A percentile compares a stretch with the other conserved stretches of the same genome.
These are phyloP conservation scores for Epinotia brunnichana DNA, from an alignment of 2,888 invertebrate species.

Conservation along the genomic window DNA sequence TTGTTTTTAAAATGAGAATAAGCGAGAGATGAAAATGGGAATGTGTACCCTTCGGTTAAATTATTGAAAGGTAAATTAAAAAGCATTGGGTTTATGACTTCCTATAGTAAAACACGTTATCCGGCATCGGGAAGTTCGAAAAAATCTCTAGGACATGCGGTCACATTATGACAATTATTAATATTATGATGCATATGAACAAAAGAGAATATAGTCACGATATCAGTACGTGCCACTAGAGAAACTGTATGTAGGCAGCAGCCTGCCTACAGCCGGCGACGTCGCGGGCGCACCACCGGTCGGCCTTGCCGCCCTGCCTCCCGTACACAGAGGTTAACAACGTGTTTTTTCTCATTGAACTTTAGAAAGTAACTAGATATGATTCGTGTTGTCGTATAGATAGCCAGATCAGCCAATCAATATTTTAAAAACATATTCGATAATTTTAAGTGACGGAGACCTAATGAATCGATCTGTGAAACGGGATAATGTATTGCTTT, in stretches of 20 bases:
- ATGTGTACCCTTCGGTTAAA: too few relatives aligned
- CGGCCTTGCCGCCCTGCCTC: slow-evolving; percentile 77
- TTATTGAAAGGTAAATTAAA: too few relatives aligned
- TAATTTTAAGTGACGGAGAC: not conserved
- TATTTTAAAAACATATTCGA: not conserved
- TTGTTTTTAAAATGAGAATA: too few relatives aligned
- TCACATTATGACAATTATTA: slow-evolving; percentile 24
- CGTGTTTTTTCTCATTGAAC: slow-evolving; percentile 77
- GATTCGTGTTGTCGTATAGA: slow-evolving; percentile 49
- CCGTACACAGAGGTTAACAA: slow-evolving; percentile 81
- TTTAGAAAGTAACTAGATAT: slow-evolving; percentile 81
- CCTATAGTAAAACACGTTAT: not conserved
- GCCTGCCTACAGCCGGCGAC: slow-evolving; percentile 19
- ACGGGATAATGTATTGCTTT: slow-evolving; percentile 7
- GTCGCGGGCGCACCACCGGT: slow-evolving; percentile 56
- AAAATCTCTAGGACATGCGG: slow-evolving; percentile 24
- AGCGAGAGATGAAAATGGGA: too few relatives aligned
- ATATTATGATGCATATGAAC: slow-evolving; percentile 41
- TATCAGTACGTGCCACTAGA: slow-evolving; percentile 27
- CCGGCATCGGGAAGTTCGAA: slow-evolving; percentile 24
- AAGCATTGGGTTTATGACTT: slow-evolving; percentile 1
- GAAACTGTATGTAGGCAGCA: slow-evolving; percentile 34
- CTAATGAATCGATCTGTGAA: slow-evolving; percentile 3
- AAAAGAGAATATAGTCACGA: slow-evolving; percentile 37
- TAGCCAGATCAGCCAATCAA: not conserved